Conservation (phyloP, 2,888 invertebrate genomes). For the Andrena marginata region DNA sequence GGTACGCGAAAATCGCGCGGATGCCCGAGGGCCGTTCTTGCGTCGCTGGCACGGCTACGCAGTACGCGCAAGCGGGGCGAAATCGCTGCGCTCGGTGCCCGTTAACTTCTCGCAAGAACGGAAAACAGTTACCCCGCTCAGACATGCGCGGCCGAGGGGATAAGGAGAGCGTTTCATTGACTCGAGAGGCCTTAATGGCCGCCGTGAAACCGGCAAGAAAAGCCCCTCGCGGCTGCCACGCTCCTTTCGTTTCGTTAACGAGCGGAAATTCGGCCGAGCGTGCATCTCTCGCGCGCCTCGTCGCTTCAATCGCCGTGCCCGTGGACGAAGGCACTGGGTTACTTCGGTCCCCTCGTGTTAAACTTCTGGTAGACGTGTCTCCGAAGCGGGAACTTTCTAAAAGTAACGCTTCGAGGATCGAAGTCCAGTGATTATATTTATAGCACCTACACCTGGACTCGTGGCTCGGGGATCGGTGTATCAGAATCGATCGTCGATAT, state of each 20-base stretch:
- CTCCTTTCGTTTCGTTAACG: conserved; percentile 4
- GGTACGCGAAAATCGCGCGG: conserved; percentile 70
- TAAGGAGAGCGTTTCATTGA: conserved; percentile 72
- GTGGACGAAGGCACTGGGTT: too few species aligned
- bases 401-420: too few species aligned
- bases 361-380: too few species aligned
- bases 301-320: background rate
- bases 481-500: too few species aligned
- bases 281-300: background rate
- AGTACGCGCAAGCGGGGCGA: conserved; percentile 63
- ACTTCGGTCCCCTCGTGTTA: too few species aligned
- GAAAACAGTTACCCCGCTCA: conserved; percentile 80
- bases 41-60: conserved; percentile 36
- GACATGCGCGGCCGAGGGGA: conserved; percentile 68
- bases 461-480: too few species aligned
- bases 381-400: too few species aligned
- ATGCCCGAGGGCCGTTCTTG: conserved; percentile 62
- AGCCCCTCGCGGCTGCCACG: conserved; percentile 21
- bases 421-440: too few species aligned
- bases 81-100: conserved; percentile 67
- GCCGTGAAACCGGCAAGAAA: conserved; percentile 42
- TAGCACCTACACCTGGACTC: too few species aligned
- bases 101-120: conserved; percentile 81
- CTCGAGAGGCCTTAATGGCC: conserved; percentile 63
- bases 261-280: conserved; percentile 13